Conservation (phyloP, 2,888 invertebrate species). For the Macrosiphum euphorbiae region DNA sequence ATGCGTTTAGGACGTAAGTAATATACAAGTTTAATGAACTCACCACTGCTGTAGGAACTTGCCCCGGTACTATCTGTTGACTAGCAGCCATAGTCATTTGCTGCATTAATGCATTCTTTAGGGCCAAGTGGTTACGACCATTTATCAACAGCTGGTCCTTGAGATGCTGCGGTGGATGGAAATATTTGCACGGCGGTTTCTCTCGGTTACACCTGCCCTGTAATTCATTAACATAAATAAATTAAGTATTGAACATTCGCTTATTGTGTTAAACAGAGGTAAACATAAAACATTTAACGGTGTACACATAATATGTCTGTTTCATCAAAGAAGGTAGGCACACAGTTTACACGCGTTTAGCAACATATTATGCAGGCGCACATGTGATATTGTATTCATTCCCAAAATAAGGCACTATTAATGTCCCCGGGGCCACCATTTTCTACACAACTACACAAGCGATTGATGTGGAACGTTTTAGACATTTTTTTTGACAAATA, state of each 20-base stretch:
- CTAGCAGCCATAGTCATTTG: constrained; percentile 91
- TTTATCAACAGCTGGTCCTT: constrained; percentile 99
- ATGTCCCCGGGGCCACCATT: no score
- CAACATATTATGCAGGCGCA: no score
- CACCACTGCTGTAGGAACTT: constrained; percentile 90
- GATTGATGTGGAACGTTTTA: no score
- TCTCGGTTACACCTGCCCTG: constrained; percentile 99
- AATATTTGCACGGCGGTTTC: constrained; percentile 99
- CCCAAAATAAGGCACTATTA: no score
- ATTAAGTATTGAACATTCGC: not conserved
- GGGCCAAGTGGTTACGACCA: constrained; percentile 98
- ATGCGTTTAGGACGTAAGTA: constrained; percentile 5
- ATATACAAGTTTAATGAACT: constrained; percentile 72
- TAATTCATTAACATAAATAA: constrained; percentile 69
- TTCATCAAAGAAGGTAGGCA: not conserved
- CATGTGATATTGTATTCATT: no score
- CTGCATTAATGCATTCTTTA: constrained; percentile 98
- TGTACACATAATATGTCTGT: not conserved
- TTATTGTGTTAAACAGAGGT: not conserved
- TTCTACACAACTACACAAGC: no score
- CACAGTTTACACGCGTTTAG: not conserved
- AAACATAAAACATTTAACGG: not conserved
- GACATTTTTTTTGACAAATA: no score
- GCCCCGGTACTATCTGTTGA: constrained; percentile 90
- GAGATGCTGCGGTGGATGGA: constrained; percentile 99